These are phyloP conservation scores for Drosophila gaucha DNA, from an alignment of 2,888 invertebrate genomes.

Conservation along the genomic window DNA sequence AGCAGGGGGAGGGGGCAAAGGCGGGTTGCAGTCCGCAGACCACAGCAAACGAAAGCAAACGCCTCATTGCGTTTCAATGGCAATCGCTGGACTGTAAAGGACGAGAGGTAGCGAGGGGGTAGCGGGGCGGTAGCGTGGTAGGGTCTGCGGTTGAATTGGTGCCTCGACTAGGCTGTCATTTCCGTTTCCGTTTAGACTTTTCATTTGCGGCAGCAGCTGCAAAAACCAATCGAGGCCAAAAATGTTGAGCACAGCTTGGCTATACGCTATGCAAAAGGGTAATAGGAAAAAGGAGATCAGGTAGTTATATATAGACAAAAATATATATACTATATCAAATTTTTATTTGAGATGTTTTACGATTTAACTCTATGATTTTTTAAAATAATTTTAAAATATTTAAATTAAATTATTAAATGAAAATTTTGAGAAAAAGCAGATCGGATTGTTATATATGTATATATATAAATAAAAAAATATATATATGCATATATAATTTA, in stretches of 20 bases:
- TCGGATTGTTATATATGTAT: too few relatives aligned
- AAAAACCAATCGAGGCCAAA: conserved; percentile 40
- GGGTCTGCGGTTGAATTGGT: conserved; percentile 18
- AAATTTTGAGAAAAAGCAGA: too few relatives aligned
- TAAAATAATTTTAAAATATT: too few relatives aligned
- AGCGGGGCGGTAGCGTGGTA: background rate
- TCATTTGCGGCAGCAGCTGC: conserved; percentile 37
- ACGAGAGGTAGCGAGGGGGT: background rate
- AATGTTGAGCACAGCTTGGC: background rate
- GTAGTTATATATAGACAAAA: too few relatives aligned
- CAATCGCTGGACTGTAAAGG: conserved; percentile 44
- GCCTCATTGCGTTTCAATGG: conserved; percentile 60
- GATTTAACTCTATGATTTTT: too few relatives aligned
- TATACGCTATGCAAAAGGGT: background rate
- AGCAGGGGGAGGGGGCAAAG: background rate
- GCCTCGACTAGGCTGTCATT: conserved; percentile 42
- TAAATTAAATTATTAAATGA: too few relatives aligned
- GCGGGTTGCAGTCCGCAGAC: conserved; percentile 27
- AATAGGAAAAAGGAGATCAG: background rate
- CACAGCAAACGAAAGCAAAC: conserved; percentile 46
- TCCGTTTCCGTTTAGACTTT: conserved; percentile 55
- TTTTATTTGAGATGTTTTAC: background rate
- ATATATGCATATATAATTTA: too few relatives aligned
- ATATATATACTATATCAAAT: background rate
- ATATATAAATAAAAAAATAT: too few relatives aligned